Base-by-base conservation (phyloP, 2,797 vertebrate genomes). In the Fundulus diaphanus region DNA sequence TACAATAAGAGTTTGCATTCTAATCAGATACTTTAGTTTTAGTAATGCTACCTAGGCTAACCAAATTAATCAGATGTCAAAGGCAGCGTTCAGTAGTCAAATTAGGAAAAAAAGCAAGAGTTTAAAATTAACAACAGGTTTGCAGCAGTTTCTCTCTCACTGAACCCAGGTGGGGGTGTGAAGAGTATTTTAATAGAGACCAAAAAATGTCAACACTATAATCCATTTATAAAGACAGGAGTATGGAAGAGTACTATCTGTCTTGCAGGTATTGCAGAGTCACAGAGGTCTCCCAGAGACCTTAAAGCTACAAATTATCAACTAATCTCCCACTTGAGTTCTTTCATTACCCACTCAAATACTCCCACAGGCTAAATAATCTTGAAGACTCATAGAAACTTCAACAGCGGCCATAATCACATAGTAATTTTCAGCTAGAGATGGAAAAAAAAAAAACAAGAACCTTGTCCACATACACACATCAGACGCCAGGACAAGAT, bases 341-440 rank as follows among this genome's bases (percentile, higher is more conserved):
- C 13, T 78, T 78, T 88, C 61, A 82, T 82, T 80, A 74, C 70
- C 46, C 33, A 33, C 73, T 70, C 68, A 77, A 85, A 87, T 70
- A 74, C 71, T 76, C 76, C 79, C 71, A 59, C 49, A 69, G 56
- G 79, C 73, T 24, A 51, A 68, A 78, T 70, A 66, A 77, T 33
- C 56, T 51, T 49, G 48, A 80, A 78, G 51, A 59, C 13, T 40
- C 22, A 31, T 31, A 81, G 69, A 77, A 81, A 83, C 65, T 24
- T 61, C 56, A 7, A 5, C 16, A 8, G 8, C 76, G 57, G 33
- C 0, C 52, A 51, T 51, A 24, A 51, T 51, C 68, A 51, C 16
- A 13, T 1, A 77, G 65, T 80, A 49, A 82, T 78, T 82, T 79
- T 69, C 67, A 40, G 37, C 68, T 27, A 61, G 2, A 40, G 70